Base-by-base conservation (phyloP, 2,797 vertebrate genomes). In the Gallinago nigripennis region DNA sequence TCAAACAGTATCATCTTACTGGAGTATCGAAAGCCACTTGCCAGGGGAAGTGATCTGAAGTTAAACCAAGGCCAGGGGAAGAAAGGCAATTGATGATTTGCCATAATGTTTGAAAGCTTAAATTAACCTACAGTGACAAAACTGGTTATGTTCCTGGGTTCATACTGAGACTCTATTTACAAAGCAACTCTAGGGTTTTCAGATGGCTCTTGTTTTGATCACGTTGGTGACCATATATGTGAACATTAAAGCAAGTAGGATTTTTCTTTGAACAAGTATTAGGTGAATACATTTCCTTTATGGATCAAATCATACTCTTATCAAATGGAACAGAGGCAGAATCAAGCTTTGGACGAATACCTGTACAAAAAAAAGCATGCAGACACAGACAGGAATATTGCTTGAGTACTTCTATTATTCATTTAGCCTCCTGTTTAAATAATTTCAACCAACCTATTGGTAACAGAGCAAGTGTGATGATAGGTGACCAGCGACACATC, bases 21-120 rank as follows among this genome's bases (percentile, higher is more conserved):
- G 48, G 33, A 60, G 11, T 77, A 75, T 39, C 43, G 86, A 95
- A 95, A 96, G 78, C 66, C n/a, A 12, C 96, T 95, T 86, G 8
- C 68, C 64, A 83, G 92, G 60, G 27, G 48, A 95, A 94, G 48
- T 45, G 33, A 86, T 68, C 57, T 69, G n/a, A 80, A 69, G n/a
- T 69, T 82, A 83, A 71, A 82, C 4, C 7, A 30, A n/a, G 10
- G 71, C 7, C 5, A 10, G 31, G 27, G 33, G 64, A 71, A 69
- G 84, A 78, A 83, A 78, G 46, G 56, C 35, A 69, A 51, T 0
- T 3, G n/a, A 78, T 73, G 48, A 58, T 64, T 69, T 82, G 68
- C 90, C 50, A 10, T 89, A 70, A 31, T 20, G 8, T 64, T 60
- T 76, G 48, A 75, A 79, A 92, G 31, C 33, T 89, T 56, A 94